These are phyloP conservation scores for Scrobipalpa atriplicella DNA, from an alignment of 2,888 invertebrate species.

Conservation along the genomic window DNA sequence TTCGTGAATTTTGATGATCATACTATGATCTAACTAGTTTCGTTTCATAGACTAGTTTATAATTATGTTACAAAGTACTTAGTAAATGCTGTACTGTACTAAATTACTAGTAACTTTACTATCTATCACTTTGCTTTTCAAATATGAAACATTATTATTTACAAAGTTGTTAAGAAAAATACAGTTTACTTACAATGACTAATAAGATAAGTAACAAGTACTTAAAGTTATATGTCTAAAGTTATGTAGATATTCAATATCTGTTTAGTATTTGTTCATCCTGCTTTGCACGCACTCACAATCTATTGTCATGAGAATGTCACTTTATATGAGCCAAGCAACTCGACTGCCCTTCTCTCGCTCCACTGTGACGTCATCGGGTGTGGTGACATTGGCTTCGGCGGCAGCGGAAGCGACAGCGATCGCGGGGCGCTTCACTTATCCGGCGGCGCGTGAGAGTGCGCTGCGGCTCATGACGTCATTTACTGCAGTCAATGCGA, in stretches of 20 bases:
- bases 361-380: constrained; percentile 56
- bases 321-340: constrained; percentile 82
- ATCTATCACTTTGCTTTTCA: no score
- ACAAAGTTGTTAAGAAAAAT: no score
- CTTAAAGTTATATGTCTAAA: background rate
- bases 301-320: constrained; percentile 15
- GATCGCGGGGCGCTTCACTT: constrained; percentile 58
- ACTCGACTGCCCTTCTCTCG: constrained; percentile 79
- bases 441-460: constrained; percentile 67
- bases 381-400: constrained; percentile 50
- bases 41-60: no score
- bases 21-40: no score
- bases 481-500: constrained; percentile 77
- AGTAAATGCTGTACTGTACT: no score
- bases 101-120: no score
- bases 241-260: background rate
- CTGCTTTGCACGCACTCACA: constrained; percentile 21
- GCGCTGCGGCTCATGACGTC: constrained; percentile 70
- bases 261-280: background rate
- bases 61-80: no score
- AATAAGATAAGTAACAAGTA: no score
- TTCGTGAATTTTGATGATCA: no score
- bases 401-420: constrained; percentile 47
- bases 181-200: no score
- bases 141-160: no score